Evolutionary conservation across 1,140 invertebrate genomes (phyloP).

Genomic region (Zaprionus camerounensis): DNA sequence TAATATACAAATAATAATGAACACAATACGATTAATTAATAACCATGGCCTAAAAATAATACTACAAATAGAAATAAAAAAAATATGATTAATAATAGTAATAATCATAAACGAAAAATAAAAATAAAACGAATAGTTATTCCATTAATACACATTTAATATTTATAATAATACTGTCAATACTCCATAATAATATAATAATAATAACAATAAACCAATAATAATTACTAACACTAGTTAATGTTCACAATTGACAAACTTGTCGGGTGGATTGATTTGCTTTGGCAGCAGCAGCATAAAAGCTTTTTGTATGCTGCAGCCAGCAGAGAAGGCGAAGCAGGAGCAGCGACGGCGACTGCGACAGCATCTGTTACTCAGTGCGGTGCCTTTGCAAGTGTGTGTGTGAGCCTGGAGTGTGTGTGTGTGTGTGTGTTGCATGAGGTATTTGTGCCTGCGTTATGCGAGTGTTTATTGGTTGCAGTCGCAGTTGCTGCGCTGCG

Average conservation of each 20-base stretch:
- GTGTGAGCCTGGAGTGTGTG: background rate
- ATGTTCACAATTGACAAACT: constrained; percentile 28
- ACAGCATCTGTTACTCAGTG: constrained; percentile 48
- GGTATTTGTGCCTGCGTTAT: constrained; percentile 21
- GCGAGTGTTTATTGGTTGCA: constrained; percentile 41
- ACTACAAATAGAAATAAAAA: background rate
- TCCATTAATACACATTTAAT: background rate
- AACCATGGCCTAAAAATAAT: no score
- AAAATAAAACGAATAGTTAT: background rate
- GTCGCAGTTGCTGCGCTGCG: constrained; percentile 18
- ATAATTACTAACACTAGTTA: background rate
- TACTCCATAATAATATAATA: background rate
- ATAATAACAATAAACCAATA: background rate
- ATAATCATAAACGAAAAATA: background rate
- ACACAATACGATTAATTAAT: no score
- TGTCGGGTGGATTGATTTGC: constrained; percentile 39
- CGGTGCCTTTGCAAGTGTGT: constrained; percentile 4
- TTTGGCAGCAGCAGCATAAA: constrained; percentile 15
- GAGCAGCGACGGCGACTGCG: background rate
- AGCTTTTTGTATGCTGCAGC: constrained; percentile 5
- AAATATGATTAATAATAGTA: background rate
- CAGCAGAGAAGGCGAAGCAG: background rate
- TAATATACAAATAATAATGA: no score
- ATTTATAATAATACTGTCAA: background rate
- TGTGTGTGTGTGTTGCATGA: constrained; percentile 8